A percentile compares a stretch with the other conserved stretches of the same genome.
These are phyloP conservation scores for Leptinotarsa texana DNA, from an alignment of 1,140 invertebrate genomes.

Conservation along the genomic window DNA sequence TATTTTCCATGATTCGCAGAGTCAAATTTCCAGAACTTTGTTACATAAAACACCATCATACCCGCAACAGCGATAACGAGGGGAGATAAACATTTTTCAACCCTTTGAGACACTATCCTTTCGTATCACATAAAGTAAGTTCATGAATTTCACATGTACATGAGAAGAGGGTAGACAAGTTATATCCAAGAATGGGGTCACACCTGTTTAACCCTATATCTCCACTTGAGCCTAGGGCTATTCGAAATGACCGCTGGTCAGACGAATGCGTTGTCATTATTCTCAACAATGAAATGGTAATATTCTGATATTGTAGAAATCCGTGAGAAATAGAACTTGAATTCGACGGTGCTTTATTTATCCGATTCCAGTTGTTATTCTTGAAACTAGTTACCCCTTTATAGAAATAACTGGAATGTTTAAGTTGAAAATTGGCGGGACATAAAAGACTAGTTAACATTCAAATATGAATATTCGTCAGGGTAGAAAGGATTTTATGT, in stretches of 20 bases:
- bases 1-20: too few relatives aligned
- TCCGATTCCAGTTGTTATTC: background rate
- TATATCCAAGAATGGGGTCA: slow-evolving; percentile 21
- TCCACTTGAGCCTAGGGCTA: slow-evolving; percentile 10
- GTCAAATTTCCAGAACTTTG: too few relatives aligned
- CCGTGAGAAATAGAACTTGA: slow-evolving; percentile 8
- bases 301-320: slow-evolving; percentile 6
- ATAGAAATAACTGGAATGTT: background rate
- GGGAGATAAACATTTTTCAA: background rate
- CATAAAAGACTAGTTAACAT: too few relatives aligned
- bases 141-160: slow-evolving; percentile 1
- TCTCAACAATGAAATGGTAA: slow-evolving; percentile 8
- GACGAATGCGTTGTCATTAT: slow-evolving; percentile 8
- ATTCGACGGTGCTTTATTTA: background rate
- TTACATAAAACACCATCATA: too few relatives aligned
- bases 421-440: background rate
- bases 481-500: too few relatives aligned
- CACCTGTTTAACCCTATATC: slow-evolving; percentile 21
- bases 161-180: slow-evolving; percentile 22
- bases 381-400: background rate
- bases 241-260: slow-evolving; percentile 18
- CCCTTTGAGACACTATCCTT: background rate
- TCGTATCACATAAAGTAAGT: background rate
- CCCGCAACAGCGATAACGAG: too few relatives aligned
- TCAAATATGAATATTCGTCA: too few relatives aligned